These are phyloP conservation scores for Apomyelois bistriatella DNA, from an alignment of 2,888 invertebrate species.

Conservation along the genomic window DNA sequence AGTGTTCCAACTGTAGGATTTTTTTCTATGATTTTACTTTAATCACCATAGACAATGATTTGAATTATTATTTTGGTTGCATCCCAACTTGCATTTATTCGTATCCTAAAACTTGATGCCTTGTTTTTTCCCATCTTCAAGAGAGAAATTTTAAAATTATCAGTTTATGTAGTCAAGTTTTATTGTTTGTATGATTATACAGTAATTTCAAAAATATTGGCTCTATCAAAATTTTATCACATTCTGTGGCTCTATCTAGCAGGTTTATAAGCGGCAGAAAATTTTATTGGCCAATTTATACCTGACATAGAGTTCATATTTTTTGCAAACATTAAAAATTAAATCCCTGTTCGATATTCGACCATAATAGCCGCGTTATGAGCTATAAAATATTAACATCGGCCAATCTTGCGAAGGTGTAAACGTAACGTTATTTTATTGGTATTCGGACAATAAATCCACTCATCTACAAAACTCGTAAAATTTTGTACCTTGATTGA, in stretches of 20 bases:
- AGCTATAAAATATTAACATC: constrained; percentile 34
- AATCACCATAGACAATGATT: too few relatives aligned
- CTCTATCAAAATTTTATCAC: neutral
- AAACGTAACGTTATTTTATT: constrained; percentile 70
- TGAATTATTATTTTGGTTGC: too few relatives aligned
- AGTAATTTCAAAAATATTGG: too few relatives aligned
- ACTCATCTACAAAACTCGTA: constrained; percentile 70
- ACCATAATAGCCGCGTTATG: constrained; percentile 20
- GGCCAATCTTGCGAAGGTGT: constrained; percentile 49
- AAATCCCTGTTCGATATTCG: constrained; percentile 9
- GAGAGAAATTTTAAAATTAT: too few relatives aligned
- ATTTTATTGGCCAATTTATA: neutral
- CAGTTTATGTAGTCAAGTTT: too few relatives aligned
- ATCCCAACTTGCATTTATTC: too few relatives aligned
- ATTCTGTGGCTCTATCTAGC: neutral
- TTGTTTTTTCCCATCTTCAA: too few relatives aligned
- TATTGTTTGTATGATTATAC: too few relatives aligned
- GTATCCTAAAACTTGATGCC: too few relatives aligned
- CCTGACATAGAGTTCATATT: neutral
- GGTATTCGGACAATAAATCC: constrained; percentile 63
- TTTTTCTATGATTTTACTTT: too few relatives aligned
- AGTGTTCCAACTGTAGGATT: too few relatives aligned
- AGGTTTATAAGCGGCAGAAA: neutral
- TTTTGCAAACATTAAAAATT: constrained; percentile 3
- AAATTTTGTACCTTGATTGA: constrained; percentile 76